phyloP scores from a whole-genome alignment of 2,113 vertebrate species.

The Brachyistius frenatus region DNA sequence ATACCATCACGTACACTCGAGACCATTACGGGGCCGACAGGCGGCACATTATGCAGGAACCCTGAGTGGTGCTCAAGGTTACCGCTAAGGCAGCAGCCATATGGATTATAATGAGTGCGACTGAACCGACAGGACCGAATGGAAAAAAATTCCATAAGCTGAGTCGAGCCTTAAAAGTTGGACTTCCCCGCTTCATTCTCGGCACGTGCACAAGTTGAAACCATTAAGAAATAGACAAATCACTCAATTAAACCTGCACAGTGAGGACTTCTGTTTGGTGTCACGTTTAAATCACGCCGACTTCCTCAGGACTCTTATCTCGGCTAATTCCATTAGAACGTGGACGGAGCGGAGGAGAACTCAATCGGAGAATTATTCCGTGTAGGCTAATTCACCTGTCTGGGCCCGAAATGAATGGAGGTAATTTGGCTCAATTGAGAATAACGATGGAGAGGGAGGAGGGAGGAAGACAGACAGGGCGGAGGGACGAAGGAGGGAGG shows the following conservation, averaged over 20 bases:
- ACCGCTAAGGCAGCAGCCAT: neutral
- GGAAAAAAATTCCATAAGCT: no score
- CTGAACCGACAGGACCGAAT: conserved; percentile 59
- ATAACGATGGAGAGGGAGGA: conserved; percentile 33
- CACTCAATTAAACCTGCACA: conserved; percentile 91
- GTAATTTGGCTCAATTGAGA: conserved; percentile 90
- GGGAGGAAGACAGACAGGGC: neutral
- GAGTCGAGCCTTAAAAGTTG: no score
- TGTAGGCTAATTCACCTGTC: conserved; percentile 91
- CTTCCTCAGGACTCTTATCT: conserved; percentile 78
- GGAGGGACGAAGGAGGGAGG: neutral
- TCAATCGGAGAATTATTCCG: conserved; percentile 87
- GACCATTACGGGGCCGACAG: conserved; percentile 18
- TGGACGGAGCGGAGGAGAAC: conserved; percentile 83
- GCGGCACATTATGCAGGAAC: neutral
- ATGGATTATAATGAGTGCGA: conserved; percentile 14
- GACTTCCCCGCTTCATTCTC: conserved; percentile 86
- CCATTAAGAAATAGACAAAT: conserved; percentile 92
- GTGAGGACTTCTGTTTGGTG: conserved; percentile 77
- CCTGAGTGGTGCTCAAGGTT: conserved; percentile 22
- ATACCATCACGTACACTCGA: neutral
- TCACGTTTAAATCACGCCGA: conserved; percentile 90
- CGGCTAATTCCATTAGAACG: conserved; percentile 84
- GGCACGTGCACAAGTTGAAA: conserved; percentile 81
- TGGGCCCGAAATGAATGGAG: conserved; percentile 89